Percentiles rank a stretch among this genome's conserved stretches.
phyloP scores from a whole-genome alignment of 1,140 invertebrate genomes.

The Bathynomus jamesi region DNA sequence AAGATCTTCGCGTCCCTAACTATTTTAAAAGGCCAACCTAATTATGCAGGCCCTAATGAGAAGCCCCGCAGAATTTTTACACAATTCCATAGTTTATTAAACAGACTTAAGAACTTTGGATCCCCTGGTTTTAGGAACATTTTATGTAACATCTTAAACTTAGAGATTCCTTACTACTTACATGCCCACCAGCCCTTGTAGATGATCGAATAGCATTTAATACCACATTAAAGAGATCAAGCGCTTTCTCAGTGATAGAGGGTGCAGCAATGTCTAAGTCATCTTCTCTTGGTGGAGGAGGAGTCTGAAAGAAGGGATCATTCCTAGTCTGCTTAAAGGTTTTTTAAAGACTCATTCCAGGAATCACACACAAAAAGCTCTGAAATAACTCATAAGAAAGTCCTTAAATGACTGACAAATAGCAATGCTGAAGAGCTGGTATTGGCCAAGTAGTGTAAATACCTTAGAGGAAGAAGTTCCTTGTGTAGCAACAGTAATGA shows the following conservation, averaged over 20 bases:
- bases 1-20: too few relatives aligned
- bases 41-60: too few relatives aligned
- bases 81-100: too few relatives aligned
- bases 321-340: neutral
- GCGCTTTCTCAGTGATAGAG: conserved; percentile 42
- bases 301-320: conserved; percentile 17
- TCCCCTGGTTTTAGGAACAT: too few relatives aligned
- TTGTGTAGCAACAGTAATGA: conserved; percentile 54
- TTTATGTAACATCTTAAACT: too few relatives aligned
- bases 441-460: conserved; percentile 19
- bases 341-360: neutral
- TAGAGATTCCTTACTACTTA: too few relatives aligned
- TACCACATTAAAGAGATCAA: conserved; percentile 74
- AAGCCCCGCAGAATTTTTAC: too few relatives aligned
- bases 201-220: conserved; percentile 71
- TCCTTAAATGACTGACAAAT: neutral
- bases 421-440: neutral
- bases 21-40: too few relatives aligned
- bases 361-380: neutral
- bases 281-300: conserved; percentile 31
- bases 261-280: conserved; percentile 28
- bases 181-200: conserved; percentile 75
- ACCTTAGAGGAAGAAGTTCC: conserved; percentile 52
- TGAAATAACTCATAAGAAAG: neutral
- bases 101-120: too few relatives aligned